A percentile compares a stretch with the other conserved stretches of the same genome.
Conservation (phyloP, 2,888 invertebrate species). For the Meteorus cinctellus region DNA sequence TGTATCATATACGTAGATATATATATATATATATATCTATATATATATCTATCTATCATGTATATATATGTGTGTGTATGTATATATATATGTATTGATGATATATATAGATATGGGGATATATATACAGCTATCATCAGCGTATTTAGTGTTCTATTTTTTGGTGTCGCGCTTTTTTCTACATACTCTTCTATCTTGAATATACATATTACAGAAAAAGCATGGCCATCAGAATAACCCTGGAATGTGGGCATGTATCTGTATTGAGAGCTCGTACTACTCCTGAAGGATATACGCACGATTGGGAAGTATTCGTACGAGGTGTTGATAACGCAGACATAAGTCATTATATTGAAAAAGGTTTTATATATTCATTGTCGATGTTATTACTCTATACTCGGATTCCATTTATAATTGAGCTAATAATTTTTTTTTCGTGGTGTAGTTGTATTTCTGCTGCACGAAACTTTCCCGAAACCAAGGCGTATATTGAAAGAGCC, state of each 20-base stretch:
- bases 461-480: constrained; percentile 94
- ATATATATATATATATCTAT: neutral
- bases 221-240: constrained; percentile 85
- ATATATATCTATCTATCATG: neutral
- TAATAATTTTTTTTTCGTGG: constrained; percentile 18
- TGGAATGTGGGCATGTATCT: constrained; percentile 95
- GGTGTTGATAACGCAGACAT: constrained; percentile 92
- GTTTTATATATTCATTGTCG: constrained; percentile 51
- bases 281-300: constrained; percentile 95
- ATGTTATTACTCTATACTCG: neutral
- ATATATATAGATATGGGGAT: neutral
- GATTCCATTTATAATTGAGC: neutral
- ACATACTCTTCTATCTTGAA: neutral
- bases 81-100: neutral
- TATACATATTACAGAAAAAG: constrained; percentile 53
- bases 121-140: neutral
- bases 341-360: constrained; percentile 92
- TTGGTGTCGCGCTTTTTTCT: constrained; percentile 2
- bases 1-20: neutral
- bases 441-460: constrained; percentile 87
- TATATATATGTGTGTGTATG: neutral
- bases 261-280: constrained; percentile 86
- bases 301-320: constrained; percentile 96
- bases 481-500: constrained; percentile 93
- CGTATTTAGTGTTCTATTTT: neutral